These are phyloP conservation scores for Trypoxylus dichotomus DNA, from an alignment of 1,140 invertebrate genomes.

Conservation along the genomic window DNA sequence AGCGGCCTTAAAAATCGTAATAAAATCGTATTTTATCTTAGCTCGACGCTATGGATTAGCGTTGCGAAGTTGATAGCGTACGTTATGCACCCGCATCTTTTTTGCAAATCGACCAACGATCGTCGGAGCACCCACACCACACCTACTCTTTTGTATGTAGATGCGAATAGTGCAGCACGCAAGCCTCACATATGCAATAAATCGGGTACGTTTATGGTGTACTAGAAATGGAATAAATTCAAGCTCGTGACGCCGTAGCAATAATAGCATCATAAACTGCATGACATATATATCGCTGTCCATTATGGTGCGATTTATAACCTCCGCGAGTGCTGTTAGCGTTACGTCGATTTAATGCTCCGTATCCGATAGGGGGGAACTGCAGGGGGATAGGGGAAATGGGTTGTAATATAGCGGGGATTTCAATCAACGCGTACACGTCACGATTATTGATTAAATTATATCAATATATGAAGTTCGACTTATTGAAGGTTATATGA, in stretches of 20 bases:
- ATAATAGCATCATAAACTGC: slow-evolving; percentile 3
- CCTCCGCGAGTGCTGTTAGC: not conserved
- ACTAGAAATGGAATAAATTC: not conserved
- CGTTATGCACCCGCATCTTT: not conserved
- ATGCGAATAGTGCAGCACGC: not conserved
- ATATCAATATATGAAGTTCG: too few species aligned
- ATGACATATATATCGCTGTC: not conserved
- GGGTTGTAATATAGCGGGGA: too few species aligned
- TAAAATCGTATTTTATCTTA: too few species aligned
- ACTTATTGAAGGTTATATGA: too few species aligned
- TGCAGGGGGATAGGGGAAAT: too few species aligned
- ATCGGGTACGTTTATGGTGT: not conserved
- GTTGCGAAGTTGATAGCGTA: not conserved
- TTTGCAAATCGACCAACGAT: not conserved
- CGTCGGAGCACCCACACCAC: not conserved
- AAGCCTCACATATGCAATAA: not conserved
- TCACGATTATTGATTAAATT: too few species aligned
- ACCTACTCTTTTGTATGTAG: not conserved
- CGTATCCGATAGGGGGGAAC: not conserved
- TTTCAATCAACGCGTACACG: too few species aligned
- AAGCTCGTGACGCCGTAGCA: not conserved
- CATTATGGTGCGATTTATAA: not conserved
- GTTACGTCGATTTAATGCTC: not conserved
- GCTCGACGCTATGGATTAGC: too few species aligned
- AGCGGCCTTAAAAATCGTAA: too few species aligned